Evolutionary conservation across 1,140 invertebrate species (phyloP).

Genomic region (Uloborus diversus): DNA sequence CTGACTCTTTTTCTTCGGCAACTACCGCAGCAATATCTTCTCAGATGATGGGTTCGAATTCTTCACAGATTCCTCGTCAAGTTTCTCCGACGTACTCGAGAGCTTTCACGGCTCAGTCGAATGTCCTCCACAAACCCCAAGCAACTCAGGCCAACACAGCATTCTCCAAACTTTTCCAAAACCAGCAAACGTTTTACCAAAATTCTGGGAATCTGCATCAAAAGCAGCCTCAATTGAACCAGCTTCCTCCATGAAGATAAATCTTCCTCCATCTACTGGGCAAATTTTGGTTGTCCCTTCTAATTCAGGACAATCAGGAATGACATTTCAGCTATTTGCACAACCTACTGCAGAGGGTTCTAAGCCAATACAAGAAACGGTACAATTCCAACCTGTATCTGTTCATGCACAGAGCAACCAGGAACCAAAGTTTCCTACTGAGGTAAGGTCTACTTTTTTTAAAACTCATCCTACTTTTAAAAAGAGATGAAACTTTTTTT

Average conservation of each 20-base stretch:
- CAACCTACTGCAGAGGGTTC: background rate
- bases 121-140: no score
- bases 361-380: background rate
- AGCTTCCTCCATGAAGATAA: conserved; percentile 22
- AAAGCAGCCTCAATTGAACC: no score
- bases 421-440: background rate
- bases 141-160: no score
- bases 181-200: no score
- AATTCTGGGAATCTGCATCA: no score
- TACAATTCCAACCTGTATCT: background rate
- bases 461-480: background rate
- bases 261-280: conserved; percentile 18
- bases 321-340: conserved; percentile 33
- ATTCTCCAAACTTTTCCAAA: no score
- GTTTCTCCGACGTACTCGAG: background rate
- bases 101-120: background rate
- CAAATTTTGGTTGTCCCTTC: conserved; percentile 22
- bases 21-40: background rate
- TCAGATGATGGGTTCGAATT: no score
- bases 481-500: no score
- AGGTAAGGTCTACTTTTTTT: background rate
- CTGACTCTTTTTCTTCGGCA: background rate
- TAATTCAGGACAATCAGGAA: background rate
- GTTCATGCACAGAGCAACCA: background rate
- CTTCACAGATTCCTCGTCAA: background rate